Evolutionary conservation across 2,113 vertebrate species (phyloP), one percentile per base, ranked within the genome.

Genomic region (Rhynchomys soricoides): DNA sequence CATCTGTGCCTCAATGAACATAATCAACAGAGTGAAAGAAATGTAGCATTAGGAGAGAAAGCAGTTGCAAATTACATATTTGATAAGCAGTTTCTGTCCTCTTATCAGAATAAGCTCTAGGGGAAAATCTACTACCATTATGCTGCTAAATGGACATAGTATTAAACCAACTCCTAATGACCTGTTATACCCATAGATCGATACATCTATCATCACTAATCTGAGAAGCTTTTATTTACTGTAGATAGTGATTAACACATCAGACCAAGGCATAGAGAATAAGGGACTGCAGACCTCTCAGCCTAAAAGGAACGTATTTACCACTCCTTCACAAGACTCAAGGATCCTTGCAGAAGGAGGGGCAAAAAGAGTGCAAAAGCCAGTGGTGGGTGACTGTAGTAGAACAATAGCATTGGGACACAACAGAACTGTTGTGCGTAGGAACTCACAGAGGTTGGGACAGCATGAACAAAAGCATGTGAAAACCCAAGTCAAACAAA

Each of bases 1-100:
- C 8, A 21, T 43, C 59, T 86, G 11, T 52, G 2, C 15, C 71
- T 50, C 75, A 75, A 96, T 79, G 37, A 66, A 85, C 9, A 94
- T 31, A 95, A 83, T 83, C 3, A 73, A 85, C 31, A 97, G 17
- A 95, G 21, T 40, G 1, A 96, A 92, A 90, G 21, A 79, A 24
- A 10, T 37, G 78, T 45, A 0, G 8, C 90, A 94, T 83, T 22
- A 8, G 22, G n/a, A 31, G 4, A 91, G 45, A 96, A 40, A 64
- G 43, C 15, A 62, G 15, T 85, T 64, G 57, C n/a, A 45, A 45
- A 64, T 64, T 64, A 85, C 57, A 62, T 85, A 64, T 64, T 31
- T 85, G 24, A 62, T 31, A 64, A 64, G n/a, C 12, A 62, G n/a
- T 62, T 83, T 57, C 55, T 29, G 12, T 17, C 7, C 55, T 83